Evolutionary conservation across 2,797 vertebrate species (phyloP).

Genomic region (Tarsius wallacei): DNA sequence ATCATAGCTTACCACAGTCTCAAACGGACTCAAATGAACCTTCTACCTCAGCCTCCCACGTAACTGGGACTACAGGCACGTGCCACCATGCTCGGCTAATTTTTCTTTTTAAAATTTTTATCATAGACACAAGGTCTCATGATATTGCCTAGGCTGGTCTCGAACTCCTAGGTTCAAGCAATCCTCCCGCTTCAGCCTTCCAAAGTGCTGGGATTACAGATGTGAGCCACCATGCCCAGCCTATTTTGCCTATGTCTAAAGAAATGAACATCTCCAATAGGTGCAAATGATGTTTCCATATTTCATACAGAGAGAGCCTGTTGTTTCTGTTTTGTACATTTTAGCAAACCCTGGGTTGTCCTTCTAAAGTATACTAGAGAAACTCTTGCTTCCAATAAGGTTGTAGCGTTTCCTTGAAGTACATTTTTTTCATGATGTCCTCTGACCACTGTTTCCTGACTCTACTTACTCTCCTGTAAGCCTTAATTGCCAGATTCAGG

Average conservation of each 20-base stretch:
- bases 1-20: too few species aligned
- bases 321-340: neutral
- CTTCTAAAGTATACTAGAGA: neutral
- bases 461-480: neutral
- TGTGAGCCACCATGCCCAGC: too few species aligned
- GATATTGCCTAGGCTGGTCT: too few species aligned
- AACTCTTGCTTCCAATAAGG: neutral
- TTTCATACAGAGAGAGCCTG: neutral
- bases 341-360: neutral
- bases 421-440: neutral
- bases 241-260: neutral
- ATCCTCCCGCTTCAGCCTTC: too few species aligned
- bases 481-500: neutral
- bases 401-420: constrained; percentile 3
- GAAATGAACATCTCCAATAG: neutral
- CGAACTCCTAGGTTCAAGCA: too few species aligned
- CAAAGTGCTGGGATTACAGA: too few species aligned
- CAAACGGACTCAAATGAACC: too few species aligned
- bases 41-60: too few species aligned
- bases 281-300: accelerated
- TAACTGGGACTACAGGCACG: too few species aligned
- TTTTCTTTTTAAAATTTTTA: too few species aligned
- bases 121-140: too few species aligned
- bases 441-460: neutral
- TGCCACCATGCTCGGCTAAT: too few species aligned